Evolutionary conservation across 2,113 vertebrate species (phyloP).

Genomic region (Oreochromis niloticus): DNA sequence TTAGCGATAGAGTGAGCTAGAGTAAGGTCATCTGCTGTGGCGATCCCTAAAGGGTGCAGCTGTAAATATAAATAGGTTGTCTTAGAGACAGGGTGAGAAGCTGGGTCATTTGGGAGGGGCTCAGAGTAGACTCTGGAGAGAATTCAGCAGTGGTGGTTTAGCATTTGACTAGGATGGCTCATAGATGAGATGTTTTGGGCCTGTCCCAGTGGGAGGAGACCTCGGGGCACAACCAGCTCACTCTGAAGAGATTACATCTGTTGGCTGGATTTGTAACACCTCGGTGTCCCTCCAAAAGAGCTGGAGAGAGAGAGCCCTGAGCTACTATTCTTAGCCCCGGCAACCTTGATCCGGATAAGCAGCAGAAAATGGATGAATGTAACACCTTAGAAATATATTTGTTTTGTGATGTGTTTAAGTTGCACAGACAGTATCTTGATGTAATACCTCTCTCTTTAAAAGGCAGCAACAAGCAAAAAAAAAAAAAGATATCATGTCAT

Average conservation of each 20-base stretch:
- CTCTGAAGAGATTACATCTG: neutral
- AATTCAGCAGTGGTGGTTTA: neutral
- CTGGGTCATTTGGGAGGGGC: neutral
- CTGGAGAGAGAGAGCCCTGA: rapidly evolving
- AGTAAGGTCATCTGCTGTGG: neutral
- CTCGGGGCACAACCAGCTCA: neutral
- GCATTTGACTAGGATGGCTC: neutral
- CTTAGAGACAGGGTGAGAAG: neutral
- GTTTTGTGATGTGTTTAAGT: neutral
- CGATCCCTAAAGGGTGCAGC: neutral
- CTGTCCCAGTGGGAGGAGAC: neutral
- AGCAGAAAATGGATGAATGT: neutral
- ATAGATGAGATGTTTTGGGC: neutral
- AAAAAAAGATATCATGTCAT: neutral
- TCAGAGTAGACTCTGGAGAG: neutral
- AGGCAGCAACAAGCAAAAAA: rapidly evolving
- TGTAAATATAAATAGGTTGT: neutral
- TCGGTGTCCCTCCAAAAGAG: neutral
- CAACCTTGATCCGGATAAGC: rapidly evolving
- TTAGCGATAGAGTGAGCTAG: rapidly evolving
- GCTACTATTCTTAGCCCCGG: neutral
- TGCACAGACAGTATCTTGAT: neutral
- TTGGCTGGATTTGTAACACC: neutral
- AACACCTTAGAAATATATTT: neutral
- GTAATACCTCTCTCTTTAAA: neutral